A percentile compares a stretch with the other conserved stretches of the same genome.
phyloP scores from a whole-genome alignment of 2,888 invertebrate genomes.

The Andrena minutula region DNA sequence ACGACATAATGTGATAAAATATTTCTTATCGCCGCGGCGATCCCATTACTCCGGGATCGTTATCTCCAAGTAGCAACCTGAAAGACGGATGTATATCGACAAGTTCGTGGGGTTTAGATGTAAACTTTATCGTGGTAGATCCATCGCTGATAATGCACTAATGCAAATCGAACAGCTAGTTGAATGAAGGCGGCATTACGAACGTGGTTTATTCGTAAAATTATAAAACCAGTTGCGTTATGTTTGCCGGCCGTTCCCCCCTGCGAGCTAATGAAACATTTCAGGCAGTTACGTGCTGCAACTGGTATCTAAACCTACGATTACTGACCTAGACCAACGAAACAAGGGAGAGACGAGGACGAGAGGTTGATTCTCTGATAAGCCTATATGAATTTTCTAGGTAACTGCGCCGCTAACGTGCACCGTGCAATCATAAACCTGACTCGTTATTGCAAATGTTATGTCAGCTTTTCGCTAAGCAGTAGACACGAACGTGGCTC shows the following conservation, averaged over 20 bases:
- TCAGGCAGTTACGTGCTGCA: slow-evolving; percentile 35
- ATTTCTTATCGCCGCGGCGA: no score
- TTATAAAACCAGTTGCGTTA: slow-evolving; percentile 1
- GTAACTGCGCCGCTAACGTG: slow-evolving; percentile 18
- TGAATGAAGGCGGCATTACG: slow-evolving; percentile 6
- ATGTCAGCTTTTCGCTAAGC: slow-evolving; percentile 12
- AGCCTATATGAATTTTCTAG: slow-evolving; percentile 28
- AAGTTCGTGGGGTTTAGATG: not conserved
- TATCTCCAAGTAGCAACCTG: not conserved
- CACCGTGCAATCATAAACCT: slow-evolving; percentile 21
- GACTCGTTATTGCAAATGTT: slow-evolving; percentile 22
- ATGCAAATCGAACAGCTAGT: not conserved
- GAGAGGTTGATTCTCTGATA: slow-evolving; percentile 13
- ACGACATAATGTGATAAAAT: no score
- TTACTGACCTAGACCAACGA: slow-evolving; percentile 62
- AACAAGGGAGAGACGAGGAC: slow-evolving; percentile 8
- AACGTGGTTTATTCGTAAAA: slow-evolving; percentile 1
- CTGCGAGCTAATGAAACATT: slow-evolving; percentile 35
- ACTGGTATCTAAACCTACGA: slow-evolving; percentile 42
- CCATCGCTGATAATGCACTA: not conserved
- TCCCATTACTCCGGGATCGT: not conserved
- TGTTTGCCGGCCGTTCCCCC: slow-evolving; percentile 8
- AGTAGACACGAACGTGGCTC: not conserved
- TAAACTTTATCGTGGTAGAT: not conserved
- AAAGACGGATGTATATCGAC: not conserved